phyloP scores from a whole-genome alignment of 2,797 vertebrate species.

The Xyrichtys novacula region DNA sequence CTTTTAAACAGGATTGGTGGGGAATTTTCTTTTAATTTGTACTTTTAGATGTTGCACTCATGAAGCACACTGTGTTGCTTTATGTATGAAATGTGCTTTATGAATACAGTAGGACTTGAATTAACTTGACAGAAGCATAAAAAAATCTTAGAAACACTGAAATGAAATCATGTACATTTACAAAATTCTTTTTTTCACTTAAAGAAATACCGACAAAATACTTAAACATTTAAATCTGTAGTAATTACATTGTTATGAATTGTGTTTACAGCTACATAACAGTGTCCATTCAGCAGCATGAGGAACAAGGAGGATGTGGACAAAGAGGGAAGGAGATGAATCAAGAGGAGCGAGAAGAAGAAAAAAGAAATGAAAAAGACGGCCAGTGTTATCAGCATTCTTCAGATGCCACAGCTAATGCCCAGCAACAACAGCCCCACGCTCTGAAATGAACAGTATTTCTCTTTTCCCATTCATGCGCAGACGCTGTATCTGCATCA shows the following conservation, averaged over 20 bases:
- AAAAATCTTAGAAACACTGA: too few species aligned
- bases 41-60: too few species aligned
- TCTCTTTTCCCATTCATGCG: conserved; percentile 94
- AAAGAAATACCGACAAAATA: background rate
- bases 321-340: conserved; percentile 50
- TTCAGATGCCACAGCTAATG: conserved; percentile 92
- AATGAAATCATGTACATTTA: background rate
- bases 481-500: conserved; percentile 90
- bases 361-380: conserved; percentile 53
- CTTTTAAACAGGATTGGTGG: too few species aligned
- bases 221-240: background rate
- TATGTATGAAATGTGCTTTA: too few species aligned
- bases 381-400: conserved; percentile 86
- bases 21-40: too few species aligned
- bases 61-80: too few species aligned
- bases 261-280: conserved; percentile 2
- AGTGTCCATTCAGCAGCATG: conserved; percentile 14
- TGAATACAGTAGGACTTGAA: too few species aligned
- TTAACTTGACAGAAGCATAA: too few species aligned
- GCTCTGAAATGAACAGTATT: conserved; percentile 98
- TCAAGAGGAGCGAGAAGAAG: conserved; percentile 52
- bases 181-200: background rate
- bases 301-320: conserved; percentile 28
- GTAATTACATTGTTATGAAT: conserved; percentile 17
- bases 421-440: conserved; percentile 89